Evolutionary conservation across 2,797 vertebrate species (phyloP), one percentile per base, ranked within the genome.

Genomic region (Aplochiton taeniatus): DNA sequence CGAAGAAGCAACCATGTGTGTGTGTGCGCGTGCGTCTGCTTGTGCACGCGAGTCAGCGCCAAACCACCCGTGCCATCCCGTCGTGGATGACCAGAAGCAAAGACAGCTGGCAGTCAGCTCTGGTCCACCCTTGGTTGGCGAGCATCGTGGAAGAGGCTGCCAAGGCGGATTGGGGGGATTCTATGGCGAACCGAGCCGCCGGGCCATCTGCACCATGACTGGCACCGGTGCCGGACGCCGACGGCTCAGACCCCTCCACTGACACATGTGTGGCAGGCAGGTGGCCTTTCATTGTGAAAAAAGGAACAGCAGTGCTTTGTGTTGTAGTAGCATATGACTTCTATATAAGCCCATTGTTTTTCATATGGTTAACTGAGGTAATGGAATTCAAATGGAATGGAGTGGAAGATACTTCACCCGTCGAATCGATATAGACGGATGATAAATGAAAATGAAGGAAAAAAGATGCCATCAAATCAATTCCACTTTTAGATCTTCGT

Each of bases 171-270:
- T 75, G 79, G 31, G 31, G 31, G 31, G 31, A 6, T 31, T 31
- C 31, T 31, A 31, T 6, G 6, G 31, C 2, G 31, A 31, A 31
- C 31, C 2, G 31, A 83, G 80, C 63, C 83, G 76, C 73, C 63
- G 66, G 82, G 75, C 82, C 89, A 91, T 91, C 89, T 91, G 89
- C 78, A 31, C 31, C 31, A 79, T 79, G 85, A 73, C 84, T 91
- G 86, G 87, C 86, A 87, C 71, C 58, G 17, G 56, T 58, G 62
- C 46, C 63, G 45, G 53, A 75, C 71, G 45, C 66, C 51, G 76
- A 72, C 68, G 63, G 71, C 72, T 65, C 68, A 66, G 67, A 68
- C 79, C 74, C 74, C 70, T 77, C 70, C 65, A 81, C 79, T 79
- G 81, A 73, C 66, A 70, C 67, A 76, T 81, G 81, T 69, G 73